A percentile compares a stretch with the other conserved stretches of the same genome.
phyloP scores from a whole-genome alignment of 2,888 invertebrate genomes.

The Metopia argyrocephala region DNA sequence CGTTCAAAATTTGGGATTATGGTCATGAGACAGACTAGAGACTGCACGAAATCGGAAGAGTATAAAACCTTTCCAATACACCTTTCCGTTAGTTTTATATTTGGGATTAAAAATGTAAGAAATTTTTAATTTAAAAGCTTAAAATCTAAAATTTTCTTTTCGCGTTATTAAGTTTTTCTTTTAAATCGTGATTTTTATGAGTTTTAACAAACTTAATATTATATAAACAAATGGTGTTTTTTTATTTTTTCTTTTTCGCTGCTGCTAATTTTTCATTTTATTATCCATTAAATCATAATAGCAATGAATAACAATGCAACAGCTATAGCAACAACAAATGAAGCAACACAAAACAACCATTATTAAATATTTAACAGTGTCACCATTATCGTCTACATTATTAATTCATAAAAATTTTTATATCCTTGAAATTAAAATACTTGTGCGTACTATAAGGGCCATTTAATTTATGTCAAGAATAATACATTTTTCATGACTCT shows the following conservation, averaged over 20 bases:
- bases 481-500: slow-evolving; percentile 54
- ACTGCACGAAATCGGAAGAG: no score
- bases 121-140: no score
- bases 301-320: neutral
- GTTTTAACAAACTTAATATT: slow-evolving; percentile 19
- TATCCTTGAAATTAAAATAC: slow-evolving; percentile 58
- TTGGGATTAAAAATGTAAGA: no score
- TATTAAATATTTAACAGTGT: slow-evolving; percentile 56
- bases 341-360: neutral
- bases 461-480: slow-evolving; percentile 62
- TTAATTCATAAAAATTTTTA: slow-evolving; percentile 52
- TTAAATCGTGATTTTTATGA: neutral
- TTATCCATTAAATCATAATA: slow-evolving; percentile 28
- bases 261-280: neutral
- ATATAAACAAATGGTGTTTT: slow-evolving; percentile 4
- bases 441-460: slow-evolving; percentile 50
- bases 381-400: slow-evolving; percentile 51
- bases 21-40: no score
- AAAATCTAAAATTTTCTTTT: neutral
- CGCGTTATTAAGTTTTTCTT: no score
- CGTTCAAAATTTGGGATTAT: no score
- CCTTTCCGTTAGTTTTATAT: no score
- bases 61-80: no score
- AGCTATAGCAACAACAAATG: neutral
- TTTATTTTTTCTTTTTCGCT: neutral